Percentiles rank a stretch among this genome's conserved stretches.
These are phyloP conservation scores for Athene cunicularia DNA, from an alignment of 2,113 vertebrate genomes.

Conservation along the genomic window DNA sequence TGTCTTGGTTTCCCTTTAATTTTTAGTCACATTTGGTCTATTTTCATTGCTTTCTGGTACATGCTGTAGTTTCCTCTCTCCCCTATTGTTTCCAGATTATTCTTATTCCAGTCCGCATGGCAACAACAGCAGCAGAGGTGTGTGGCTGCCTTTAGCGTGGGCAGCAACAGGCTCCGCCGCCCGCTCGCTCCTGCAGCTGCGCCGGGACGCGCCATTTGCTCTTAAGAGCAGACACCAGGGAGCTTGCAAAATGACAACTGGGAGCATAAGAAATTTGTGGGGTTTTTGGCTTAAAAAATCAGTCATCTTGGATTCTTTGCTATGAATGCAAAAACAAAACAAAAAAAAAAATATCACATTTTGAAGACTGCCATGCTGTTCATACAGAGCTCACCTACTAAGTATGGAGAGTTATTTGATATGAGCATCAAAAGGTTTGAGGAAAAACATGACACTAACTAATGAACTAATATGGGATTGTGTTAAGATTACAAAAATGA, in stretches of 20 bases:
- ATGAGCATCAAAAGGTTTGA: not conserved
- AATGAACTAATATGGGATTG: not conserved
- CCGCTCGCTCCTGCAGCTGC: not conserved
- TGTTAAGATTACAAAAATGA: not conserved
- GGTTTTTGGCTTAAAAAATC: not conserved
- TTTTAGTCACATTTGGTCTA: not conserved
- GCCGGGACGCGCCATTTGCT: conserved; percentile 39
- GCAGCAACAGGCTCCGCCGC: conserved; percentile 10
- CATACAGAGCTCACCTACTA: not conserved
- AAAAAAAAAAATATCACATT: not conserved
- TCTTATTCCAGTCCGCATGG: not conserved
- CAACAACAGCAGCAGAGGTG: not conserved
- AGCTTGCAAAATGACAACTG: not conserved
- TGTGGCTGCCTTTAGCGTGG: not conserved
- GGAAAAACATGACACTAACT: not conserved
- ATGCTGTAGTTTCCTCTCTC: not conserved
- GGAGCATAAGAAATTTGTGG: too few relatives aligned
- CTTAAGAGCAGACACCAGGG: not conserved
- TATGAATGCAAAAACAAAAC: not conserved
- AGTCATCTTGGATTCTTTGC: not conserved
- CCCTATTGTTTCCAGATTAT: not conserved
- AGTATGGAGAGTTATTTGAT: not conserved
- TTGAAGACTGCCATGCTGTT: not conserved
- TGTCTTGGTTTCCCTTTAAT: not conserved
- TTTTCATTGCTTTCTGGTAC: not conserved